phyloP scores from a whole-genome alignment of 2,797 vertebrate genomes.

The Pangasius krempfi region DNA sequence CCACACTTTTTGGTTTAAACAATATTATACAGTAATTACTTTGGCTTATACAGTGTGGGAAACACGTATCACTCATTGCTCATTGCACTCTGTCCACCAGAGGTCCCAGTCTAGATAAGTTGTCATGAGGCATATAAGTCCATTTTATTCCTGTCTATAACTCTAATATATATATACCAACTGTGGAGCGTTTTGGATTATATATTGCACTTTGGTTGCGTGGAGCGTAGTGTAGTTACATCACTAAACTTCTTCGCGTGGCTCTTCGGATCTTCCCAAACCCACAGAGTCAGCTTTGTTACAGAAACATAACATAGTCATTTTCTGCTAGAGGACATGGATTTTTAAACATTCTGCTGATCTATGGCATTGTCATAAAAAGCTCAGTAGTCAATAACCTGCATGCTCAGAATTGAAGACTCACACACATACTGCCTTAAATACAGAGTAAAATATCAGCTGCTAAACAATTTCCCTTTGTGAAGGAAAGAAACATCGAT shows the following conservation, averaged over 20 bases:
- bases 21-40: neutral
- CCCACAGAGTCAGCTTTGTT: neutral
- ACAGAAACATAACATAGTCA: neutral
- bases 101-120: neutral
- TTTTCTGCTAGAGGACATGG: neutral
- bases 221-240: neutral
- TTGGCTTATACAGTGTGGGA: neutral
- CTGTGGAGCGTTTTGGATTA: neutral
- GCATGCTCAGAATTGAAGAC: neutral
- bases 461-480: neutral
- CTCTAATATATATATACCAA: neutral
- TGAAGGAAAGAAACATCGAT: neutral
- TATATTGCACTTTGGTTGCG: neutral
- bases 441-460: neutral
- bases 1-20: neutral
- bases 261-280: neutral
- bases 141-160: neutral
- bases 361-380: neutral
- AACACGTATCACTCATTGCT: neutral
- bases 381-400: neutral
- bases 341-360: neutral
- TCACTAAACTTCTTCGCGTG: neutral
- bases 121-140: neutral
- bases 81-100: neutral
- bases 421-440: neutral